Base-by-base conservation (phyloP, 2,113 vertebrate genomes). In the Sterrhoptilus dennistouni region DNA sequence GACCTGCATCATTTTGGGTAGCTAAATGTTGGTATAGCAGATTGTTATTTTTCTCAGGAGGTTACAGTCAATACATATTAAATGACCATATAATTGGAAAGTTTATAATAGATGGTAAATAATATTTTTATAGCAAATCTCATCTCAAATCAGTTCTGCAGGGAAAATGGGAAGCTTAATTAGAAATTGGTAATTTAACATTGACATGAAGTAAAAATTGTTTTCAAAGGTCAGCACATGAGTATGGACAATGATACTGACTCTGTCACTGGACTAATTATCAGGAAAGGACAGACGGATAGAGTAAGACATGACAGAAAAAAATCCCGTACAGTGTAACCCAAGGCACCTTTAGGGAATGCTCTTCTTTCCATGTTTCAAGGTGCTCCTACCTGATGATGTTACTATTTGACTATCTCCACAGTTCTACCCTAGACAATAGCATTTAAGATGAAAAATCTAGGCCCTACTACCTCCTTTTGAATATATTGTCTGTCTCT, bases 401-500 rank as follows among this genome's bases (percentile, higher is more conserved):
- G 29, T 27, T 74, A 45, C 16, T 87, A 1, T 71, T 74, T 90
- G 10, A 1, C 6, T 60, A 8, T 75, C 33, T 71, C 25, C 14
- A 11, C 17, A 76, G 18, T 70, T 77, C 28, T 82, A 12, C 12
- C 6, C 14, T 40, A 47, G 20, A 45, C 0, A 21, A 71, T 64
- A 66, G 38, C 2, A 19, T 63, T 77, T 64, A 36, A 78, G 29
- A 74, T 21, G 11, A 33, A 71, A 87, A 74, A 56, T 23, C 16
- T 28, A 56, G 49, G 12, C 27, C 21, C 17, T 82, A 61, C 8
- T 77, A 45, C 23, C 42, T 33, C 15, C 35, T 78, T 78, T 64
- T 35, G 72, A 96, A 81, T 90, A 89, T 78, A 80, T 75, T 93
- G 27, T 95, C 96, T 96, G 31, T 95, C 82, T 74, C 65, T 95